A percentile compares a stretch with the other conserved stretches of the same genome.
phyloP scores from a whole-genome alignment of 30 jellyfish, hydroid and myxozoan species.

The Rhopilema esculentum region DNA sequence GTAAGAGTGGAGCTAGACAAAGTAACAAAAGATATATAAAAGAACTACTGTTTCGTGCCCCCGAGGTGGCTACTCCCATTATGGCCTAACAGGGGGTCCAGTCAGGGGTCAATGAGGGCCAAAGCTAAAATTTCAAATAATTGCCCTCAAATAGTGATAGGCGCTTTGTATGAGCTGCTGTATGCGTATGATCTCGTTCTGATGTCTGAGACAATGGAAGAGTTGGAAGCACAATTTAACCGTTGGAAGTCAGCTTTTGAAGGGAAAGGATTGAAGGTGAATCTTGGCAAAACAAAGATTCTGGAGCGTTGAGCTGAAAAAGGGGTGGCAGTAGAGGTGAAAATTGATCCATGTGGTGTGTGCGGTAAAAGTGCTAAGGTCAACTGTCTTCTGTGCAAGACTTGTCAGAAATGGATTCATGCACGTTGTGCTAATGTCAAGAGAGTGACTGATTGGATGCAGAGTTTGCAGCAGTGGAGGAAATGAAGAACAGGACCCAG shows the following conservation, averaged over 20 bases:
- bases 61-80: no score
- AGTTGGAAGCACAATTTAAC: slow-evolving; percentile 9
- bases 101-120: no score
- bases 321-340: slow-evolving; percentile 18
- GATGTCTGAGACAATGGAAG: slow-evolving; percentile 16
- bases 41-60: no score
- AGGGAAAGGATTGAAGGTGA: slow-evolving; percentile 34
- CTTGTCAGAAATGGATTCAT: slow-evolving; percentile 27
- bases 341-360: slow-evolving; percentile 26
- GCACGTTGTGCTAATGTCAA: slow-evolving; percentile 7
- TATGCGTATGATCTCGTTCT: slow-evolving; percentile 22
- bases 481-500: no score
- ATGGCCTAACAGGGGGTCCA: no score
- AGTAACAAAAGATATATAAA: no score
- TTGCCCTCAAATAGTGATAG: no score
- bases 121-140: no score
- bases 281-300: not conserved
- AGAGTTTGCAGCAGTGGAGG: no score
- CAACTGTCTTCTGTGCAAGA: slow-evolving; percentile 14
- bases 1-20: no score
- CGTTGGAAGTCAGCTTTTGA: slow-evolving; percentile 24
- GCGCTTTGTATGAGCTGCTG: slow-evolving; percentile 4
- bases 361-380: slow-evolving; percentile 7
- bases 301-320: slow-evolving; percentile 2
- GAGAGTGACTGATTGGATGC: slow-evolving; percentile 13